Conservation (phyloP, 2,113 vertebrate genomes). For the human (Homo sapiens) region GRCh38 chr7:73917501-73918000, state of each 20-base stretch:
- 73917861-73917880: too few species aligned
- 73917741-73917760: rapidly evolving
- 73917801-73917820: too few species aligned
- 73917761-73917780: rapidly evolving
- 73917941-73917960: too few species aligned
- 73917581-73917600: not conserved
- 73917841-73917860: too few species aligned
- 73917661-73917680: too few species aligned
- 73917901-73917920: too few species aligned
- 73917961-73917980: too few species aligned
- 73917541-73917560: not conserved
- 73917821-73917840: too few species aligned
- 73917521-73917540: not conserved
- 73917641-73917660: not conserved
- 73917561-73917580: not conserved
- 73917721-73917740: not conserved
- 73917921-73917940: too few species aligned
- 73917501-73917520: too few species aligned
- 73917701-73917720: not conserved
- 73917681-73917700: not conserved
- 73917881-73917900: too few species aligned
- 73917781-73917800: not conserved
- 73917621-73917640: not conserved
- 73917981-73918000: too few species aligned
- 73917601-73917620: not conserved